Percentiles rank a stretch among this genome's conserved stretches.
These are phyloP conservation scores for Drosophila emarginata DNA, from an alignment of 2,888 invertebrate species.

Conservation along the genomic window DNA sequence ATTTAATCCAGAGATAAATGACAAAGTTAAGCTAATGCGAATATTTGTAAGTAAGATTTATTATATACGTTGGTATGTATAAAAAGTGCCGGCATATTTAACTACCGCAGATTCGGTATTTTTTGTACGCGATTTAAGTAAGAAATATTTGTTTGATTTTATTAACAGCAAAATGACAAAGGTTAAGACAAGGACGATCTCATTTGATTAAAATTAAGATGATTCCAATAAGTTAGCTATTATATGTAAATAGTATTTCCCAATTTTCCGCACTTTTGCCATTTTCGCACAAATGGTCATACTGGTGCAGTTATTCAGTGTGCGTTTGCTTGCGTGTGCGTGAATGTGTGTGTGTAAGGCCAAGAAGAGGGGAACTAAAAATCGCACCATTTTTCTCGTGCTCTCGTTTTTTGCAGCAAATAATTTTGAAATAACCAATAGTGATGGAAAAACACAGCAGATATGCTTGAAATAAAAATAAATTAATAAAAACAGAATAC, in stretches of 20 bases:
- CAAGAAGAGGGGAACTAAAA: slow-evolving; percentile 61
- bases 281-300: slow-evolving; percentile 28
- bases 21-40: not conserved
- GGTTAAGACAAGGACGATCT: not conserved
- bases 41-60: not conserved
- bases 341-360: slow-evolving; percentile 54
- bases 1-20: not conserved
- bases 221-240: not conserved
- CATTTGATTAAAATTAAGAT: not conserved
- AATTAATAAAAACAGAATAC: not conserved
- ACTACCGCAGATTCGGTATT: slow-evolving; percentile 17
- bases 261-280: slow-evolving; percentile 15
- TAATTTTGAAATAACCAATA: slow-evolving; percentile 41
- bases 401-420: slow-evolving; percentile 60
- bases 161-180: not conserved
- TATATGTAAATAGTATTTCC: slow-evolving; percentile 7
- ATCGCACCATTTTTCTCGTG: slow-evolving; percentile 77
- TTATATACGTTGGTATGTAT: slow-evolving; percentile 17
- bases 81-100: slow-evolving; percentile 56
- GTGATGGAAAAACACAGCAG: slow-evolving; percentile 28
- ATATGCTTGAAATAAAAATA: not conserved
- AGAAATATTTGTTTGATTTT: not conserved
- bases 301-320: slow-evolving; percentile 36
- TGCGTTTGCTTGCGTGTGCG: slow-evolving; percentile 28
- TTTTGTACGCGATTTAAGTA: not conserved